These are phyloP conservation scores for Catharus bicknelli DNA, from an alignment of 2,113 vertebrate genomes.

Conservation along the genomic window DNA sequence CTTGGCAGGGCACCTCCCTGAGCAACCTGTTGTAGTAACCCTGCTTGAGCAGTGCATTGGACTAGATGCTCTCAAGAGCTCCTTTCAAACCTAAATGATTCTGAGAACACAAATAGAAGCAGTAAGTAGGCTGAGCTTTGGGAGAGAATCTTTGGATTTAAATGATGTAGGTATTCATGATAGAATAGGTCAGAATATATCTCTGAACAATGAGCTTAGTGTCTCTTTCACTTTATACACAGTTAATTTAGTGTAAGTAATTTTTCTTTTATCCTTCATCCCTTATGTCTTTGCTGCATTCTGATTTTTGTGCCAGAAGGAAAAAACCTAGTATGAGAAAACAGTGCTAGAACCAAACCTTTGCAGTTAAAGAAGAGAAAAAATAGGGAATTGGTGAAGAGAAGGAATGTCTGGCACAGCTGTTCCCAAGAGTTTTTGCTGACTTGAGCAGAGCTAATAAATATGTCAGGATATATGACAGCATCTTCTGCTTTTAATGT, in stretches of 20 bases:
- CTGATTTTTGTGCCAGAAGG: conserved; percentile 26
- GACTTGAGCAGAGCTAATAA: conserved; percentile 54
- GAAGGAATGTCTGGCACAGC: background rate
- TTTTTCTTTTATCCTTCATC: conserved; percentile 63
- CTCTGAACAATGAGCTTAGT: background rate
- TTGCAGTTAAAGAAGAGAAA: background rate
- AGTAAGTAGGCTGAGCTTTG: conserved; percentile 2
- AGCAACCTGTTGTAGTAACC: background rate
- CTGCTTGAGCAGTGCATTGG: background rate
- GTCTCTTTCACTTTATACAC: background rate
- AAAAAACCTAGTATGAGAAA: conserved; percentile 1
- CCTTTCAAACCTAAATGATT: background rate
- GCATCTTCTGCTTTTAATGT: conserved; percentile 52
- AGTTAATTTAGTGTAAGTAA: conserved; percentile 56
- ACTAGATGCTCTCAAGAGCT: background rate
- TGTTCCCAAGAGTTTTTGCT: conserved; percentile 39
- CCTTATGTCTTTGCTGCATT: conserved; percentile 42
- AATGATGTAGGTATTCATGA: background rate
- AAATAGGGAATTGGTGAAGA: background rate
- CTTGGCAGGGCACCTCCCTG: background rate
- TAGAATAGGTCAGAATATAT: background rate
- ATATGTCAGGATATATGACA: background rate
- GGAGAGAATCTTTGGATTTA: background rate
- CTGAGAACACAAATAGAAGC: background rate
- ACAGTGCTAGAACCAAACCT: background rate